A percentile compares a stretch with the other conserved stretches of the same genome.
Evolutionary conservation across 1,140 invertebrate genomes (phyloP).

Genomic region (Asobara japonica): DNA sequence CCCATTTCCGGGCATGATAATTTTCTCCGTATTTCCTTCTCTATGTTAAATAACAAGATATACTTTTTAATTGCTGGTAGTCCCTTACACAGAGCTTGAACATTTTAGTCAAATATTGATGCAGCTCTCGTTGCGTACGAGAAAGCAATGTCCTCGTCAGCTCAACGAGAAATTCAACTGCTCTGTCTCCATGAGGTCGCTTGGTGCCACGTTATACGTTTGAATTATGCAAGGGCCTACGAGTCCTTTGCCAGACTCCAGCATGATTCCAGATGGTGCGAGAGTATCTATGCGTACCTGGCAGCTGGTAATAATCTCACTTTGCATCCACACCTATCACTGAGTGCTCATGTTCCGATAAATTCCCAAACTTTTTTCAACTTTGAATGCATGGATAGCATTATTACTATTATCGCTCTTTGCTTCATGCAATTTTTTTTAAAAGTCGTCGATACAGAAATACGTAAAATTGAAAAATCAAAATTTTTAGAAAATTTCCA

Average conservation of each 20-base stretch:
- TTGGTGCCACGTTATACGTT: conserved; percentile 76
- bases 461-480: too few relatives aligned
- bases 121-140: conserved; percentile 71
- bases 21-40: too few relatives aligned
- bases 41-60: background rate
- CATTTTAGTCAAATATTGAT: conserved; percentile 72
- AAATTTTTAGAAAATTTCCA: too few relatives aligned
- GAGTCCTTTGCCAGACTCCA: conserved; percentile 70
- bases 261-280: conserved; percentile 75
- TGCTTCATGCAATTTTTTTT: too few relatives aligned
- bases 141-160: conserved; percentile 70
- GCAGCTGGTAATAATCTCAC: conserved; percentile 65
- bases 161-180: conserved; percentile 75
- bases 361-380: too few relatives aligned
- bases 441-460: too few relatives aligned
- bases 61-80: background rate
- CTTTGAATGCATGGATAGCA: too few relatives aligned
- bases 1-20: too few relatives aligned
- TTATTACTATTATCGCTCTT: too few relatives aligned
- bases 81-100: conserved; percentile 10
- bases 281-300: conserved; percentile 77
- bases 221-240: conserved; percentile 71
- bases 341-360: too few relatives aligned
- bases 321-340: background rate
- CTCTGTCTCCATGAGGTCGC: conserved; percentile 78